Percentiles rank a stretch among this genome's conserved stretches.
These are phyloP conservation scores for Amphiduros pacificus DNA, from an alignment of 2,888 invertebrate genomes.

Conservation along the genomic window DNA sequence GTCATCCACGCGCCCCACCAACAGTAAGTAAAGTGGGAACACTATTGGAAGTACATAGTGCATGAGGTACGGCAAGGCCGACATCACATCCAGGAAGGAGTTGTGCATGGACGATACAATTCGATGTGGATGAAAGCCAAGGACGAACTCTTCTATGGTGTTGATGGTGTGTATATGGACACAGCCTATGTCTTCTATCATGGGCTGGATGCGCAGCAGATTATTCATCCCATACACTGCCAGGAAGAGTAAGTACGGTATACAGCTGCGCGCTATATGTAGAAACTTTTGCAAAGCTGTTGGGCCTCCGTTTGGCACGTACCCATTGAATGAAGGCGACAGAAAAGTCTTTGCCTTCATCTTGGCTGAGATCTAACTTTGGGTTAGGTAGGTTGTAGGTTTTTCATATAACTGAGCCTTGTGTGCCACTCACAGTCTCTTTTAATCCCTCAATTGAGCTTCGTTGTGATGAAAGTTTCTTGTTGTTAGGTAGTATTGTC, in stretches of 20 bases:
- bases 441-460: too few relatives aligned
- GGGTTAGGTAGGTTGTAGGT: too few relatives aligned
- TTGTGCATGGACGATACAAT: conserved; percentile 20
- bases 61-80: conserved; percentile 31
- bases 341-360: too few relatives aligned
- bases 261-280: conserved; percentile 11
- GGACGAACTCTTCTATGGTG: conserved; percentile 24
- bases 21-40: conserved; percentile 26
- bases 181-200: conserved; percentile 20
- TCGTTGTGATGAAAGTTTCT: too few relatives aligned
- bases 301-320: too few relatives aligned
- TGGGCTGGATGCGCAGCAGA: conserved; percentile 24
- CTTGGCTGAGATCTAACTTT: too few relatives aligned
- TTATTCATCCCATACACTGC: conserved; percentile 26
- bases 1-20: conserved; percentile 13
- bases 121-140: conserved; percentile 24
- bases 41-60: conserved; percentile 31
- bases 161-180: conserved; percentile 30
- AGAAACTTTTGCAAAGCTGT: background rate
- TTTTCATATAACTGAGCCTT: too few relatives aligned
- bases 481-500: too few relatives aligned
- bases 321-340: too few relatives aligned
- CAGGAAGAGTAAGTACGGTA: conserved; percentile 28
- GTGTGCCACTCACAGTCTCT: too few relatives aligned
- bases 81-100: conserved; percentile 25